A percentile compares a stretch with the other conserved stretches of the same genome.
phyloP scores from a whole-genome alignment of 2,888 invertebrate genomes.

The Ryuthela nishihirai region DNA sequence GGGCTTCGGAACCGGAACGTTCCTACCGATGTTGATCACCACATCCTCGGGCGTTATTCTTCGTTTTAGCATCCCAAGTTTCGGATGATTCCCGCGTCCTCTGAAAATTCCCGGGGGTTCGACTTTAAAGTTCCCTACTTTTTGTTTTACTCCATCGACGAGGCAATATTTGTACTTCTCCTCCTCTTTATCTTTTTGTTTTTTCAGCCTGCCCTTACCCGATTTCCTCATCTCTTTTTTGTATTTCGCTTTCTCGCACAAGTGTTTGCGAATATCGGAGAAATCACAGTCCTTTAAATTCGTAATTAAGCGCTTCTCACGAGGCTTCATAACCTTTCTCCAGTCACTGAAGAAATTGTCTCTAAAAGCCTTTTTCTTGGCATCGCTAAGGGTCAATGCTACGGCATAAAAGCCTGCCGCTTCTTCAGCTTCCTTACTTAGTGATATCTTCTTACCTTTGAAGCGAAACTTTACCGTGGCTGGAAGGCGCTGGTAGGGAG shows the following conservation, averaged over 20 bases:
- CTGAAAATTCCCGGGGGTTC: constrained; percentile 20
- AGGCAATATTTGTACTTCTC: constrained; percentile 11
- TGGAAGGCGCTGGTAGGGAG: constrained; percentile 5
- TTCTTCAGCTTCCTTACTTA: constrained; percentile 10
- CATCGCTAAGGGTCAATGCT: not conserved
- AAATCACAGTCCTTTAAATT: constrained; percentile 17
- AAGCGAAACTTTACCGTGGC: not conserved
- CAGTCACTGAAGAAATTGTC: constrained; percentile 14
- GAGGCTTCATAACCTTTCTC: constrained; percentile 4
- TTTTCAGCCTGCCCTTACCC: not conserved
- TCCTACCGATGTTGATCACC: constrained; percentile 11
- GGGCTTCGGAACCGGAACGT: constrained; percentile 3
- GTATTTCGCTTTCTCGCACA: not conserved
- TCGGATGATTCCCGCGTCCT: constrained; percentile 23
- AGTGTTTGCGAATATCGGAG: not conserved
- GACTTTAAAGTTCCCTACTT: constrained; percentile 19
- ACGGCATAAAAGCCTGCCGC: constrained; percentile 11
- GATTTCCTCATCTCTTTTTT: not conserved
- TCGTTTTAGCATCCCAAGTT: constrained; percentile 12
- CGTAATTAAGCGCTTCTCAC: constrained; percentile 5
- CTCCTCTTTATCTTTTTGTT: not conserved
- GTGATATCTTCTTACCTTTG: not conserved
- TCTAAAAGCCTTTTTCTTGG: not conserved
- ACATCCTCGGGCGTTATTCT: constrained; percentile 15
- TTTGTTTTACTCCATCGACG: constrained; percentile 14